Conservation (phyloP, 2,888 invertebrate genomes). For the Tribolium freemani region DNA sequence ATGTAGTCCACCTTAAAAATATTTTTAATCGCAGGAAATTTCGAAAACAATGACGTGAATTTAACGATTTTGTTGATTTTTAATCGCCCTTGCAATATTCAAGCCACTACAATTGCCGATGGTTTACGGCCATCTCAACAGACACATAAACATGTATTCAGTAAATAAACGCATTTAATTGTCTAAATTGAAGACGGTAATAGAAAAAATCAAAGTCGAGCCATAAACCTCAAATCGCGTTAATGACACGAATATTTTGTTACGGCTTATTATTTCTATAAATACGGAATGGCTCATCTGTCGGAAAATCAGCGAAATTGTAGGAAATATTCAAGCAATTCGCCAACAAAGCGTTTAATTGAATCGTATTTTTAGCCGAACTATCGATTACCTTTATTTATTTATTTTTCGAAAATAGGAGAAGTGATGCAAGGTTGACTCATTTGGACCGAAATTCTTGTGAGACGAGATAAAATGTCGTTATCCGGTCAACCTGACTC, state of each 20-base stretch:
- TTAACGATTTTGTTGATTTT: neutral
- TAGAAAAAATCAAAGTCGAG: neutral
- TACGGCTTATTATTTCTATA: neutral
- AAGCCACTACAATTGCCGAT: constrained; percentile 23
- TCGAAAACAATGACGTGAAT: neutral
- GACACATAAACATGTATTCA: constrained; percentile 15
- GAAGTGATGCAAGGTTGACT: neutral
- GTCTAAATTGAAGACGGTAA: constrained; percentile 22
- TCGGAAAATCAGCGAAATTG: neutral
- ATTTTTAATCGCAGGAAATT: neutral
- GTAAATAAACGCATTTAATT: constrained; percentile 34
- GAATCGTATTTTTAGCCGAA: constrained; percentile 9
- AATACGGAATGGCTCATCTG: neutral
- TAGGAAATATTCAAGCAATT: neutral
- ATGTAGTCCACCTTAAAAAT: neutral
- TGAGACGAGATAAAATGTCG: constrained; percentile 1
- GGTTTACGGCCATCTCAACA: constrained; percentile 6
- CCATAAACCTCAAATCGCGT: neutral
- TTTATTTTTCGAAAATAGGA: neutral
- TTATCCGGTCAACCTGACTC: neutral
- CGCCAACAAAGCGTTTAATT: neutral
- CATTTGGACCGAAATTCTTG: constrained; percentile 11
- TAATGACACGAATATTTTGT: constrained; percentile 20
- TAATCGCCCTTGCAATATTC: neutral
- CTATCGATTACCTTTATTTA: constrained; percentile 9